Evolutionary conservation across 2,797 vertebrate species (phyloP), one percentile per base, ranked within the genome.

Genomic region (Triplophysa yarkandensis): DNA sequence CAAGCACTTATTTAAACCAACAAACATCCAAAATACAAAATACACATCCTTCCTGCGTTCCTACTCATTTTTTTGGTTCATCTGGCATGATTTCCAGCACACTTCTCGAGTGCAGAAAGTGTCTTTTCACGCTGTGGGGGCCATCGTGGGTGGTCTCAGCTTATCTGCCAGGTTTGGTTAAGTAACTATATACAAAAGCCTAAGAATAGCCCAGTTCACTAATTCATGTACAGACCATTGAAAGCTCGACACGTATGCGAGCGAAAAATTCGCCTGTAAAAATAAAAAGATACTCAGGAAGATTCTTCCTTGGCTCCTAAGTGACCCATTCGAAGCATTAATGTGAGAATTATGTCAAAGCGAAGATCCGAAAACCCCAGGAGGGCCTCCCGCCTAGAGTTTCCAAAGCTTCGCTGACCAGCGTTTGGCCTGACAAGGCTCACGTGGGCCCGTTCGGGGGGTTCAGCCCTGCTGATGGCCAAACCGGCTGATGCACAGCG

Each of bases 271-370:
- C 16, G 16, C 23, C 30, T n/a, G 30, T 63, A 16, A 55, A 61
- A 54, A 43, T 41, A 30, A 43, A 69, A 52, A 30, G 16, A 28
- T 46, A 54, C 39, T 25, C 28, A 76, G 55, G 39, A 17, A 34
- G 46, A 63, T 64, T 62, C 58, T 67, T 63, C 30, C 17, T 58
- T 54, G 65, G 57, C 41, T 67, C 25, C 19, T 68, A 25, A 54
- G 63, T 76, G 46, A 55, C 52, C 14, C 28, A 11, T 60, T 52
- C 32, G 68, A 60, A 43, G 68, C 25, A 54, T 44, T 81, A 86
- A 80, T 86, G 80, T 86, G 83, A 87, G 68, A 73, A 79, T 77
- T 80, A 85, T 82, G 85, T 80, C 81, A 84, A 87, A 81, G 86
- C 89, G 85, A 81, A 79, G 30, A 41, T 68, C 30, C 16, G 4